Evolutionary conservation across 2,888 invertebrate genomes (phyloP), one percentile per base, ranked within the genome.

Genomic region (Leptinotarsa haldemani): DNA sequence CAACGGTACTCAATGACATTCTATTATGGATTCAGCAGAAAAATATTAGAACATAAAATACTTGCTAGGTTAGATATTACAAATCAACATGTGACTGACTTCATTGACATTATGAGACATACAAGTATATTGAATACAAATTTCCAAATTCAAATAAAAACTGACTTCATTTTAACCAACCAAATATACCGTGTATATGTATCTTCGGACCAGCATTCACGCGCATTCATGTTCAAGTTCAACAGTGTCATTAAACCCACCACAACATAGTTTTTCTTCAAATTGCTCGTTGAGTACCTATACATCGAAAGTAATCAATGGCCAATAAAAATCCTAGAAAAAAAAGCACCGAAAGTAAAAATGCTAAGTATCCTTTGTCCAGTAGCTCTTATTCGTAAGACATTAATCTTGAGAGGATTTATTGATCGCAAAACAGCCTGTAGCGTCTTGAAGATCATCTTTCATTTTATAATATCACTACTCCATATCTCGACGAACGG

Each of bases 181-280:
- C 40, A 40, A 12, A 12, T 40, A 40, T 40, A 40, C 9, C 40
- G 9, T 0, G 1, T 40, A 3, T 7, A 9, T 40, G 40, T 40
- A 12, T 40, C 40, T 40, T 40, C 9, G 40, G 9, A 7, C 9
- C 40, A 9, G 40, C 40, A 9, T 40, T 40, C 40, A 12, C 40
- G 9, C 40, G 40, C 40, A 12, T 40, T 58, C 40, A 65, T 71
- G 53, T 58, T 47, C 13, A 65, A 66, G 74, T 71, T 71, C 74
- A 72, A 72, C 22, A 69, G 58, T 74, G 71, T 66, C 71, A 66
- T 72, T 69, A 72, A 72, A 74, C 69, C 74, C 66, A 71, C 71
- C 9, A 40, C 40, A 71, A 66, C 71, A 74, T 71, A 65, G 69
- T 74, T 72, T 74, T 74, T 72, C 66, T 74, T 56, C 22, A 61